Base-by-base conservation (phyloP, 2,797 vertebrate genomes). In the Takifugu ocellatus region DNA sequence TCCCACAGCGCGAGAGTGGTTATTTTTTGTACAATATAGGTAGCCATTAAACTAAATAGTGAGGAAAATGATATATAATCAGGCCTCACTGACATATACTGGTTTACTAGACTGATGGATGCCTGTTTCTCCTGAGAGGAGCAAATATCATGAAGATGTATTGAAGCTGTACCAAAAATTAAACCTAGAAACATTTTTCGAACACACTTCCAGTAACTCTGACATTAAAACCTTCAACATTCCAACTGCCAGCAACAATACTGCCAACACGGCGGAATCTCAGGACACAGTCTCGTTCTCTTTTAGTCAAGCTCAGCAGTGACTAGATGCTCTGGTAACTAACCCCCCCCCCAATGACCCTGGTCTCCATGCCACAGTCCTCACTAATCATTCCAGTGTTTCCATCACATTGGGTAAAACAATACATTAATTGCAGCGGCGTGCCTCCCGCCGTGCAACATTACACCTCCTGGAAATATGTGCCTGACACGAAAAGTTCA, bases 381-480 rank as follows among this genome's bases (percentile, higher is more conserved):
- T 71, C 67, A 63, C 79, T 81, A 88, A 89, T 83, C 79, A 74
- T 61, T 79, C 74, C 78, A 81, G 79, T 63, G 72, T 84, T 88
- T 89, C 80, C 77, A 78, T 74, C 79, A 81, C 77, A 82, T 84
- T 87, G 84, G 66, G 84, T 84, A 82, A 89, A 80, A 87, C 83
- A 90, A 83, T 78, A 79, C 75, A 78, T 84, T 87, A 87, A 88
- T 81, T 85, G 77, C 81, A 72, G 14, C 63, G 77, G 78, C 79
- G 80, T 77, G 75, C 63, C 77, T 83, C 72, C 72, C 43, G 69
- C 73, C 56, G 59, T 75, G 79, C 78, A 79, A 74, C 24, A 55
- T 58, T 73, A 79, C 48, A 55, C 70, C 74, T 69, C 64, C 16
- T 26, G 58, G 49, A 33, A 72, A 6, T 10, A 10, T 16, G 42